Percentiles rank a stretch among this genome's conserved stretches.
Conservation (phyloP, 2,888 invertebrate genomes). For the Philereme transversata region DNA sequence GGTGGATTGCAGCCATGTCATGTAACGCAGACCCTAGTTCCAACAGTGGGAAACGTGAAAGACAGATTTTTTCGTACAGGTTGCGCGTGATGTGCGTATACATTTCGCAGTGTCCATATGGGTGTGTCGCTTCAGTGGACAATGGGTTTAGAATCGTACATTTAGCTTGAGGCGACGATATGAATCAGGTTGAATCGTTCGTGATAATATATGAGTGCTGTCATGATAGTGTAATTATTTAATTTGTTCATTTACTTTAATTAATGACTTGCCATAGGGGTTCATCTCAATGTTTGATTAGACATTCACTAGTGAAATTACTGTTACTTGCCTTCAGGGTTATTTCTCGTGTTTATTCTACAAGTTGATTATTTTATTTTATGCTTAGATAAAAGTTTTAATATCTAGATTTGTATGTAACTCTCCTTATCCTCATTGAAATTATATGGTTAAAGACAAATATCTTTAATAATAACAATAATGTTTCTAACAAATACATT, state of each 20-base stretch:
- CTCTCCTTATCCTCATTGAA: too few species aligned
- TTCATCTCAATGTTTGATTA: constrained; percentile 21
- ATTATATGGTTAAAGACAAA: too few species aligned
- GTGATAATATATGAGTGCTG: constrained; percentile 35
- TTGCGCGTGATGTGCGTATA: background rate
- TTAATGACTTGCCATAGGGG: constrained; percentile 30
- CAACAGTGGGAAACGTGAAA: background rate
- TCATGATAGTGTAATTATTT: constrained; percentile 39
- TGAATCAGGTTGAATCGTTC: constrained; percentile 31
- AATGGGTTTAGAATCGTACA: constrained; percentile 6
- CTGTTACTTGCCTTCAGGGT: constrained; percentile 12
- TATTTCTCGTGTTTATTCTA: background rate
- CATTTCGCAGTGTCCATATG: background rate
- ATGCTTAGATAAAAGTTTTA: background rate
- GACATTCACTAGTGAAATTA: constrained; percentile 12
- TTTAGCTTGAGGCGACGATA: constrained; percentile 35
- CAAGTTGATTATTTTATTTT: too few species aligned
- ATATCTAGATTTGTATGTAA: too few species aligned
- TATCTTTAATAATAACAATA: too few species aligned
- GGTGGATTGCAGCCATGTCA: too few species aligned
- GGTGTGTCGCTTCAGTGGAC: constrained; percentile 12
- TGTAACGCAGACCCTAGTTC: background rate
- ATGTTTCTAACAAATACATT: too few species aligned
- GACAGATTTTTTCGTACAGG: background rate
- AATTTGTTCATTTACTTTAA: constrained; percentile 38